phyloP scores from a whole-genome alignment of 2,113 vertebrate species.

The Notiomystis cincta region DNA sequence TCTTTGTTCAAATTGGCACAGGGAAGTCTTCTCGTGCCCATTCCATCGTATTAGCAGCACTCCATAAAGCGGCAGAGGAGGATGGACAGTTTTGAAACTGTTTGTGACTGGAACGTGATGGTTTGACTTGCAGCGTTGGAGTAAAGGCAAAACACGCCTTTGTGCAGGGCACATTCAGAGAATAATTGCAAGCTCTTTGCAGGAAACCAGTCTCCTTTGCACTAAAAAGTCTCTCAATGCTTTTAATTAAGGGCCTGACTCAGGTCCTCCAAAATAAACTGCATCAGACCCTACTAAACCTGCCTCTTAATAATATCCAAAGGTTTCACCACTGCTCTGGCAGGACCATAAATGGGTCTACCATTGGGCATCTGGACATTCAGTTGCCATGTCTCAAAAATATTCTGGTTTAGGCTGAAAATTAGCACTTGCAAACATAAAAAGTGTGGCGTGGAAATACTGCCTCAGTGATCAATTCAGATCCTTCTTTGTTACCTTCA shows the following conservation, averaged over 20 bases:
- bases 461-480: background rate
- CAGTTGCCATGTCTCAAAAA: background rate
- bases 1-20: conserved; percentile 55
- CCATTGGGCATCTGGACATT: background rate
- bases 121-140: background rate
- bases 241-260: background rate
- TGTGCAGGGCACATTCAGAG: background rate
- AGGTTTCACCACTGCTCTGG: background rate
- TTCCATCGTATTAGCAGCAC: background rate
- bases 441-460: background rate
- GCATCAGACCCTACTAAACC: background rate
- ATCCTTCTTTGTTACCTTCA: background rate
- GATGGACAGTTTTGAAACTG: background rate
- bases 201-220: background rate
- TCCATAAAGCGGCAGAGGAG: background rate
- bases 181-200: background rate
- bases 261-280: background rate
- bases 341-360: background rate
- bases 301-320: background rate
- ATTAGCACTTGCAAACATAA: background rate
- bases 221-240: background rate
- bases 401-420: background rate
- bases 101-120: background rate
- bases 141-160: background rate
- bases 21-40: conserved; percentile 6